Evolutionary conservation across 2,888 invertebrate genomes (phyloP).

Genomic region (Meta bourneti): DNA sequence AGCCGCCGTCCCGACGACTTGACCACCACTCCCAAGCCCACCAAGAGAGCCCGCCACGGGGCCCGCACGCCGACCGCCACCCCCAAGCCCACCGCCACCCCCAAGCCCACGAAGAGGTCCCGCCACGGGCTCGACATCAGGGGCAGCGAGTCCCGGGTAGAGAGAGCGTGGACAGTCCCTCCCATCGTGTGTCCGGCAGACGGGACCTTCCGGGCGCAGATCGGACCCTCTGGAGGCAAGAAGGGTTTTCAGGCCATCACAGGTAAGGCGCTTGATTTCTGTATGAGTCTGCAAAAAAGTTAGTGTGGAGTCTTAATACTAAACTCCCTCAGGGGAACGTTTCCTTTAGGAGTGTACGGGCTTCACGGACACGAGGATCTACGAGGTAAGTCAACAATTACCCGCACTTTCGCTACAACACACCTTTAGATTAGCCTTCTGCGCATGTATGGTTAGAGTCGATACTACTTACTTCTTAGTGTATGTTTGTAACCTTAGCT

Average conservation of each 20-base stretch:
- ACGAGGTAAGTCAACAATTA: no score
- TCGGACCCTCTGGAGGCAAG: slow-evolving; percentile 95
- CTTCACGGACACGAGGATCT: no score
- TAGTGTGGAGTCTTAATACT: no score
- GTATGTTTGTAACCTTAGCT: no score
- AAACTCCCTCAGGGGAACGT: no score
- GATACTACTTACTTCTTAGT: no score
- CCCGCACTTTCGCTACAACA: no score
- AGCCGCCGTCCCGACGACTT: slow-evolving; percentile 77
- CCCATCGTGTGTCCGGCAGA: slow-evolving; percentile 94
- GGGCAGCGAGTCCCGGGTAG: slow-evolving; percentile 17
- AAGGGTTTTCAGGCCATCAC: slow-evolving; percentile 91
- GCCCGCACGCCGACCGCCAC: slow-evolving; percentile 46
- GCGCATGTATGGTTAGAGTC: no score
- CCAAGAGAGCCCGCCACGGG: not conserved
- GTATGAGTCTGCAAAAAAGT: not conserved
- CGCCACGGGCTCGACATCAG: slow-evolving; percentile 46
- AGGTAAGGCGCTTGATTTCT: slow-evolving; percentile 34
- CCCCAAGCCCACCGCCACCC: not conserved
- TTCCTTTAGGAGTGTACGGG: no score
- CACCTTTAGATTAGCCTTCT: no score
- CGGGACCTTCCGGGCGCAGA: slow-evolving; percentile 94
- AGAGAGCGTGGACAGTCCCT: slow-evolving; percentile 88
- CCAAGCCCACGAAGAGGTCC: slow-evolving; percentile 43
- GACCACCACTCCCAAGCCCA: slow-evolving; percentile 14